Evolutionary conservation across 2,888 invertebrate genomes (phyloP), one percentile per base, ranked within the genome.

Genomic region (Drosophila demipolita): DNA sequence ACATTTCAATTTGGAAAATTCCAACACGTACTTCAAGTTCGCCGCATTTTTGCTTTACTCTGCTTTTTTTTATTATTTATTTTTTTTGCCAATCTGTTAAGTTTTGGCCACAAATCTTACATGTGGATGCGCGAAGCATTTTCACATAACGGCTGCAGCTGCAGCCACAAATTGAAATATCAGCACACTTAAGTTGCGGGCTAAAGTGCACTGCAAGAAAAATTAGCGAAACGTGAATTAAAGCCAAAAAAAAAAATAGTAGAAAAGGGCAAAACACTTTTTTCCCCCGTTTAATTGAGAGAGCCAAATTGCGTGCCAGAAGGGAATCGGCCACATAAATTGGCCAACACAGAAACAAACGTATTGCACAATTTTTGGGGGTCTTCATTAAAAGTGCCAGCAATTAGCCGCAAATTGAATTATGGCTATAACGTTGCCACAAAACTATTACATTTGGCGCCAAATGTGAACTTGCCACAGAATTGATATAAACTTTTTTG

Each of bases 361-460:
- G 1, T 15, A 15, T 15, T 20, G 20, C 11, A 23, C 45, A 45
- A 45, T 57, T 42, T 42, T 33, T n/a, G 62, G 49, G 45, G 54
- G 64, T 79, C 78, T 87, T 83, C 84, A 83, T 84, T 87, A 80
- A 76, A 69, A 74, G 33, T 59, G 73, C 70, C 52, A 59, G 69
- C 83, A 85, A 85, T 85, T 85, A 85, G 88, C 72, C 48, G 69
- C 73, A 83, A 88, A 85, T 85, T 86, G 83, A 88, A 88, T 88
- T 86, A 87, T 85, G 79, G 82, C 66, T 87, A 54, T 70, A 49
- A 20, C 32, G 70, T 58, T 72, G 50, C 75, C 64, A 54, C 65
- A 78, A 77, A 87, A 83, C 87, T 84, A 84, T 88, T 83, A 71
- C 75, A 72, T 82, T 87, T 84, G 70, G 71, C 66, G 73, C 62